Evolutionary conservation across 2,888 invertebrate genomes (phyloP).

Genomic region (Lomographa bimaculata): DNA sequence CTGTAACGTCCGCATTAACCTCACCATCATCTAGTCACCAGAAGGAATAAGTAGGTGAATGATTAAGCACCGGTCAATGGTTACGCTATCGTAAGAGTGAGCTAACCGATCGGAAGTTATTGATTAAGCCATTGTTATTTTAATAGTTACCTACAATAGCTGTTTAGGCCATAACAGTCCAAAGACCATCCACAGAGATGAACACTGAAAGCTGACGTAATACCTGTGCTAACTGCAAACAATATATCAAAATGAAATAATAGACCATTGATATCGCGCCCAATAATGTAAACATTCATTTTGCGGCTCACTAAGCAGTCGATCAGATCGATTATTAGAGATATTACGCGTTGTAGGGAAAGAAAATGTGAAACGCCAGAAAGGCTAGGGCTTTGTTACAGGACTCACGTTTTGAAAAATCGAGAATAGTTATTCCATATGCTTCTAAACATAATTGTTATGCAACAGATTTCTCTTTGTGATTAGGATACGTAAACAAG

Average conservation of each 20-base stretch:
- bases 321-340: conserved; percentile 32
- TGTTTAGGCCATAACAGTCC: no score
- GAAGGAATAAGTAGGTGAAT: no score
- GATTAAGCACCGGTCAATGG: no score
- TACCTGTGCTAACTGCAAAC: conserved; percentile 13
- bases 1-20: no score
- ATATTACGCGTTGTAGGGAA: conserved; percentile 33
- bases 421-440: conserved; percentile 40
- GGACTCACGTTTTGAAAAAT: conserved; percentile 38
- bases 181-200: no score
- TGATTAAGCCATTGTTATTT: no score
- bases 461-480: conserved; percentile 51
- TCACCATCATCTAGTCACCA: no score
- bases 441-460: conserved; percentile 43
- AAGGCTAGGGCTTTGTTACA: conserved; percentile 39
- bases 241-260: conserved; percentile 28
- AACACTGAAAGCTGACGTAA: conserved; percentile 20
- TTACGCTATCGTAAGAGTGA: no score
- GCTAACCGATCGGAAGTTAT: no score
- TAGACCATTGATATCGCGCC: conserved; percentile 18
- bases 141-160: no score
- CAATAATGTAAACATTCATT: conserved; percentile 23
- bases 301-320: conserved; percentile 14
- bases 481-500: conserved; percentile 49
- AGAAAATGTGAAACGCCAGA: conserved; percentile 44